Base-by-base conservation (phyloP, 2,888 invertebrate species). In the Agrochola macilenta region DNA sequence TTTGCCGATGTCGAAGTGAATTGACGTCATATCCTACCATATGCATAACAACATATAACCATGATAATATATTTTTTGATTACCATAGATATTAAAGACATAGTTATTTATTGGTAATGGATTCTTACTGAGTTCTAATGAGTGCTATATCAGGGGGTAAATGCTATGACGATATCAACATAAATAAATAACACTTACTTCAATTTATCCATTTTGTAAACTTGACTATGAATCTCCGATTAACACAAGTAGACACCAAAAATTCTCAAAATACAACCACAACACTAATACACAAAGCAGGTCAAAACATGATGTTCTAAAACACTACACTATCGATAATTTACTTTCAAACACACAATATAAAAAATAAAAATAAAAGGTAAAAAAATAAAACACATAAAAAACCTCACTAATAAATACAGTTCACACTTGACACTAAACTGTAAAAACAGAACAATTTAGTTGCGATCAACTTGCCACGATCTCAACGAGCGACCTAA, bases 151-250 rank as follows among this genome's bases (percentile, higher is more conserved):
- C 17, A n/a, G 1, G 7, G 9, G 7, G 20, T 14, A 46, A 43
- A 63, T 17, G 9, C 0, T 12, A 49, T 23, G 0, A 12, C 8
- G 17, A 49, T 23, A 76, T 52, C 49, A 14, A 43, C 23, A 23
- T 26, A 63, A 70, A 54, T 9, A 58, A 68, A 65, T 20, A 17
- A 49, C 1, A 70, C 85, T 76, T 70, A 83, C 82, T 82, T 84
- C 0, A 76, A 39, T 30, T 68, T 81, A 9, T 84, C 69, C 85
- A 73, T 84, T 5, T 11, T 63, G 8, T n/a, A n/a, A 4, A 1
- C 23, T 74, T 9, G 35, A 20, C 17, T 60, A 26, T 14, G 5
- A 20, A 30, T 30, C 14, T 64, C 35, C 46, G 7, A 30, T 14
- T 0, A 12, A 0, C 26, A 52, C 46, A 5, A 61, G 12, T 5